Evolutionary conservation across 2,113 vertebrate genomes (phyloP), one percentile per base, ranked within the genome.

Genomic region (Andinoacara biseriatus): DNA sequence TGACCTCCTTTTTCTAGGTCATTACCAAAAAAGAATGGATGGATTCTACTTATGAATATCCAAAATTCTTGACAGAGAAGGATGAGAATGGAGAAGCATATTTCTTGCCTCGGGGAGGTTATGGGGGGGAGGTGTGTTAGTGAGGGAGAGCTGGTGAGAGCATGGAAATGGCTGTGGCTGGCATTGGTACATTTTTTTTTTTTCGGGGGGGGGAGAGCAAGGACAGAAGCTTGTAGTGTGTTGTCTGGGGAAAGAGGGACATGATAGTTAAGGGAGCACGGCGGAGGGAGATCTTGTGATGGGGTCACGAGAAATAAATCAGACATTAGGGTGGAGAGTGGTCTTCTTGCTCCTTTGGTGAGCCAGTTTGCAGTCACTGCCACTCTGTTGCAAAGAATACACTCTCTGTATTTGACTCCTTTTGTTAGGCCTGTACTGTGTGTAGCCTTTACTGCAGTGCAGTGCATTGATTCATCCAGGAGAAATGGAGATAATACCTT

Each of bases 221-320:
- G 89, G 86, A 93, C 89, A 93, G 89, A 92, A 86, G 76, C 85
- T 33, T 7, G 35, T 87, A 90, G 89, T 93, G 91, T 93, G 90
- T 82, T 86, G 88, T 88, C 81, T 91, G 81, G 80, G 86, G 88
- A 90, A 84, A 88, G 87, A 88, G 85, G 81, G 88, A 89, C 88
- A 83, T 14, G 87, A 90, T 82, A 69, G 81, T 90, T 76, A 88
- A 58, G 84, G 83, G 88, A 75, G 77, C 82, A 84, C 78, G 78
- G 85, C 54, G 11, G 84, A 91, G 90, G 72, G 78, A 86, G 86
- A 92, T 94, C 93, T 95, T 95, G 94, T 95, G 95, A 95, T 83
- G 78, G 86, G 93, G 92, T 95, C 94, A 96, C 92, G 91, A 91
- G 93, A 95, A 94, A 94, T 94, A 93, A 95, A 95, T 95, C 91